Conservation (phyloP, 2,113 vertebrate genomes). For the Syngnathus floridae region DNA sequence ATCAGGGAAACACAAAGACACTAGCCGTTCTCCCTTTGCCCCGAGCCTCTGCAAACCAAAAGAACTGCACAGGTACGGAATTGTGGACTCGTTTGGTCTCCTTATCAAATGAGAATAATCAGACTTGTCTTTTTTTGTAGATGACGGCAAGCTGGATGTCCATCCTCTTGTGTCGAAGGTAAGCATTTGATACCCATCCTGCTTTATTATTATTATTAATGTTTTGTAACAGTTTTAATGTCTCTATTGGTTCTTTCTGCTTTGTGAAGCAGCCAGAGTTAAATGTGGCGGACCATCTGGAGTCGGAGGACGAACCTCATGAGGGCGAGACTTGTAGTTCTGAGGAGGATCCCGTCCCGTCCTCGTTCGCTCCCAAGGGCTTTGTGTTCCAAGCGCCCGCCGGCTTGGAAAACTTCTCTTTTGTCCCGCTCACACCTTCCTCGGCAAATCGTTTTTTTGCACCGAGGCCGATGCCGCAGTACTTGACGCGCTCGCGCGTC, state of each 20-base stretch:
- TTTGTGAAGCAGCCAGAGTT: background rate
- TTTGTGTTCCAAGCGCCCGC: slow-evolving; percentile 82
- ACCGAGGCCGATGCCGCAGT: slow-evolving; percentile 50
- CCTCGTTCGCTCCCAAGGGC: slow-evolving; percentile 84
- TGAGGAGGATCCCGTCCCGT: slow-evolving; percentile 34
- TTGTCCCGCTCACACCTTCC: slow-evolving; percentile 76
- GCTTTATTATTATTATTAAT: background rate
- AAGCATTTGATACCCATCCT: background rate
- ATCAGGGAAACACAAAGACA: slow-evolving; percentile 44
- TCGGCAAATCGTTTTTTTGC: slow-evolving; percentile 76
- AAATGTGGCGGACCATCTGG: background rate
- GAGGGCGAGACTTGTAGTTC: background rate
- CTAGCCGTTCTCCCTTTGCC: slow-evolving; percentile 28
- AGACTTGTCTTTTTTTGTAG: background rate
- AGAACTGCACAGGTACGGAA: slow-evolving; percentile 30
- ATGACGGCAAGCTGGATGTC: background rate
- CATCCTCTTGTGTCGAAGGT: slow-evolving; percentile 13
- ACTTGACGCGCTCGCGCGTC: slow-evolving; percentile 19
- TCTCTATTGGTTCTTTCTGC: background rate
- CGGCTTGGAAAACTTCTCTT: slow-evolving; percentile 73
- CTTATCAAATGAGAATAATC: background rate
- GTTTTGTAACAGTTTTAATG: background rate
- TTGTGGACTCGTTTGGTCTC: background rate
- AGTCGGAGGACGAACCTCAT: background rate
- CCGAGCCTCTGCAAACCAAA: slow-evolving; percentile 25